A percentile compares a stretch with the other conserved stretches of the same genome.
These are phyloP conservation scores for Stigmatopora nigra DNA, from an alignment of 2,113 vertebrate species.

Conservation along the genomic window DNA sequence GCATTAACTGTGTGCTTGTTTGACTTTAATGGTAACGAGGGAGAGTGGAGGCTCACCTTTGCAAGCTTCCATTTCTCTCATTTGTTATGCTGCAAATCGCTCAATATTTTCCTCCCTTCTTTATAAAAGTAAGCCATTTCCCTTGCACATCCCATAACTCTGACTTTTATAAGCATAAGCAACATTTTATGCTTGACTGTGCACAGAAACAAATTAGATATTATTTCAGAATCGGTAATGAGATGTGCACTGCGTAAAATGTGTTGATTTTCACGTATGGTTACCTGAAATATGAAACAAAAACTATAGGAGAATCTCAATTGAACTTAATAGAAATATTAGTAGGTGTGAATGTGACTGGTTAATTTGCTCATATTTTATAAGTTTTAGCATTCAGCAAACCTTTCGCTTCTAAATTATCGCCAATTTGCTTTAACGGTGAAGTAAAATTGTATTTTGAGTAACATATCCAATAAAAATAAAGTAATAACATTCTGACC, in stretches of 20 bases:
- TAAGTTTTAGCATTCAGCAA: constrained; percentile 8
- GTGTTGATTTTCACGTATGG: background rate
- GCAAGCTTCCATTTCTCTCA: constrained; percentile 18
- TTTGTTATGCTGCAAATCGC: constrained; percentile 28
- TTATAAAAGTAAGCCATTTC: constrained; percentile 27
- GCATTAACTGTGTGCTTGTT: constrained; percentile 51
- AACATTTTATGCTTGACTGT: constrained; percentile 26
- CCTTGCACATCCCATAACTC: constrained; percentile 40
- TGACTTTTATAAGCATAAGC: constrained; percentile 45
- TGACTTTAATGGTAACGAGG: constrained; percentile 59
- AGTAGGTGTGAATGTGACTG: too few relatives aligned
- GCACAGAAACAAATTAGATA: background rate
- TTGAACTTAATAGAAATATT: too few relatives aligned
- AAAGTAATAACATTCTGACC: constrained; percentile 45
- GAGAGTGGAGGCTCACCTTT: constrained; percentile 35
- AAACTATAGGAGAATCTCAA: too few relatives aligned
- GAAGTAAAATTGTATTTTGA: constrained; percentile 45
- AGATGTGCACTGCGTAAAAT: background rate
- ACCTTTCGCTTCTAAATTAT: constrained; percentile 36
- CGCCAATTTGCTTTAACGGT: constrained; percentile 52
- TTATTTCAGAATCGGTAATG: background rate
- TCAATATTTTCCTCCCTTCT: constrained; percentile 41
- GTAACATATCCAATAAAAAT: constrained; percentile 48
- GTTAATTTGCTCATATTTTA: background rate
- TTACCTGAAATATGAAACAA: background rate